Percentiles rank a stretch among this genome's conserved stretches.
phyloP scores from a whole-genome alignment of 2,113 vertebrate genomes.

The Rhodinocichla rosea region DNA sequence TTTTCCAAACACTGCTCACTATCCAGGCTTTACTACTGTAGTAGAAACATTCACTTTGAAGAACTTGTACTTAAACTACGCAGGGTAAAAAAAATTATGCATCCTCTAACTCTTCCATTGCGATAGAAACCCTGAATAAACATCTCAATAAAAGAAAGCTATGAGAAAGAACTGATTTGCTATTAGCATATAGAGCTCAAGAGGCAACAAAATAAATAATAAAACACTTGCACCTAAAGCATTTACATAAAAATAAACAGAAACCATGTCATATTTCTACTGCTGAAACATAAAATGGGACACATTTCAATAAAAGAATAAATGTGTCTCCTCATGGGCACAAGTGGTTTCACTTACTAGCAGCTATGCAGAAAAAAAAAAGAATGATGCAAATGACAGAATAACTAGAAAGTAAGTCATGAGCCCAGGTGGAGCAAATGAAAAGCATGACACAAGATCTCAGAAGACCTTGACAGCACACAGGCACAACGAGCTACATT shows the following conservation, averaged over 20 bases:
- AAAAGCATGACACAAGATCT: conserved; percentile 21
- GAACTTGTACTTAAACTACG: background rate
- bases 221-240: conserved; percentile 22
- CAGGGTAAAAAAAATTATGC: background rate
- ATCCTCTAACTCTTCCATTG: background rate
- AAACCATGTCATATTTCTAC: background rate
- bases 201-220: background rate
- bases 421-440: background rate
- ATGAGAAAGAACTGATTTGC: background rate
- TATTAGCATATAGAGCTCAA: background rate
- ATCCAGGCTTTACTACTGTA: background rate
- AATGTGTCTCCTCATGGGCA: background rate
- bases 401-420: background rate
- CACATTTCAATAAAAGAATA: background rate
- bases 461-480: background rate
- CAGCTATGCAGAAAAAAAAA: background rate
- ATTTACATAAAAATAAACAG: conserved; percentile 33
- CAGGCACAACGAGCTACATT: background rate
- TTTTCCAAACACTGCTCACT: background rate
- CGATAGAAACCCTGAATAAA: background rate
- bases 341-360: background rate
- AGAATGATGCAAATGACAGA: background rate
- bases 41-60: background rate
- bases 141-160: background rate
- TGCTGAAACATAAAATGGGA: background rate